phyloP scores from a whole-genome alignment of 2,888 invertebrate species.

The Tinea trinotella region DNA sequence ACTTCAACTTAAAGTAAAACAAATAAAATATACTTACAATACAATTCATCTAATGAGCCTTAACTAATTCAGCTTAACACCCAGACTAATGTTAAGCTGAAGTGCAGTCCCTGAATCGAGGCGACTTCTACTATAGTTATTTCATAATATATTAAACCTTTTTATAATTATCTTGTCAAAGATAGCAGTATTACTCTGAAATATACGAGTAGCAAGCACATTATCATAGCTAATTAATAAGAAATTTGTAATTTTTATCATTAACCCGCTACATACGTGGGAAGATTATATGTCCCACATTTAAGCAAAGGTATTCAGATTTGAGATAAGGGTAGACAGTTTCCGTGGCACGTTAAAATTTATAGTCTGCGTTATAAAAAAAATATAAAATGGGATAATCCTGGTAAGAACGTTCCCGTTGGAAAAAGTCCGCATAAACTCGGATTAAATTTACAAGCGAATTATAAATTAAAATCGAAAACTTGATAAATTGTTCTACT shows the following conservation, averaged over 20 bases:
- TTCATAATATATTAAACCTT: no score
- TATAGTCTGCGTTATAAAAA: conserved; percentile 33
- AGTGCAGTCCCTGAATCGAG: no score
- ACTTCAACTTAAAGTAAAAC: no score
- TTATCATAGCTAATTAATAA: conserved; percentile 29
- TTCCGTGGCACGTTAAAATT: conserved; percentile 35
- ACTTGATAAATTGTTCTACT: conserved; percentile 13
- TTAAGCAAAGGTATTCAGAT: conserved; percentile 27
- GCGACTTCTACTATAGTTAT: no score
- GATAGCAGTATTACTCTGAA: no score
- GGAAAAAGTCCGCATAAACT: conserved; percentile 19
- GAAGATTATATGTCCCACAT: conserved; percentile 16
- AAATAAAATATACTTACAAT: no score
- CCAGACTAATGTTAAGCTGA: no score
- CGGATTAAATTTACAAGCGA: conserved; percentile 18
- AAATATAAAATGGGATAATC: conserved; percentile 19
- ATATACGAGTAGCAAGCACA: no score
- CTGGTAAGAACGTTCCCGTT: conserved; percentile 15
- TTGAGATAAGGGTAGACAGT: conserved; percentile 42
- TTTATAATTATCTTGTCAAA: no score
- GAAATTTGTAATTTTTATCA: conserved; percentile 34
- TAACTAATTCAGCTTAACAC: no score
- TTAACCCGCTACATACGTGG: conserved; percentile 24
- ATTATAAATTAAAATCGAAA: conserved; percentile 19
- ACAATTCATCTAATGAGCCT: no score